phyloP scores from a whole-genome alignment of 2,888 invertebrate species.

The Mimas tiliae region DNA sequence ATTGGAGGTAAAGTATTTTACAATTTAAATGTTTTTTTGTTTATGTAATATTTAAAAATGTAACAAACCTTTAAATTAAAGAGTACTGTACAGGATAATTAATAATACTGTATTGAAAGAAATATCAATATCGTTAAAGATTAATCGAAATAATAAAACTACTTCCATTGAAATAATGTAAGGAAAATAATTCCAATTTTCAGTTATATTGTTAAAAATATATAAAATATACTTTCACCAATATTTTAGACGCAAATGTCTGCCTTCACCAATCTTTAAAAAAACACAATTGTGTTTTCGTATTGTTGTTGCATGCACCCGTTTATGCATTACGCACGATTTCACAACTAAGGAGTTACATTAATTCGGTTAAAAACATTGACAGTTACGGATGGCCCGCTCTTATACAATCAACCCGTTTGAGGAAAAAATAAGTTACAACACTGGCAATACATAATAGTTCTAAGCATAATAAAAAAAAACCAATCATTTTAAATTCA shows the following conservation, averaged over 20 bases:
- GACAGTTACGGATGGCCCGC: conserved; percentile 10
- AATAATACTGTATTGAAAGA: no score
- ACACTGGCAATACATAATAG: not conserved
- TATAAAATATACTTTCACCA: no score
- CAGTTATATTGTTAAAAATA: not conserved
- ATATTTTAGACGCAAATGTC: no score
- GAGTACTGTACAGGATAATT: no score
- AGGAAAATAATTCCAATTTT: not conserved
- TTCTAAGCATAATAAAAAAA: not conserved
- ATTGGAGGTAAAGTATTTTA: no score
- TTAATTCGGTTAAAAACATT: not conserved
- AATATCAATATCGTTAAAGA: no score
- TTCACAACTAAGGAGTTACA: not conserved
- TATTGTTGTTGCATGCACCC: not conserved
- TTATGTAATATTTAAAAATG: no score
- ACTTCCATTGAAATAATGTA: not conserved
- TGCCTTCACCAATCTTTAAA: not conserved
- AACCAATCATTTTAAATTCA: no score
- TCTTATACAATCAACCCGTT: not conserved
- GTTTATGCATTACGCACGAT: conserved; percentile 4
- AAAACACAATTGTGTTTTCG: not conserved
- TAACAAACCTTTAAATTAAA: no score
- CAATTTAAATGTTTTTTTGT: no score
- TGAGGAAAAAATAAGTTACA: not conserved
- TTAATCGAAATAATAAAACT: no score